Base-by-base conservation (phyloP, 2,888 invertebrate genomes). In the Heliconius ethilla region DNA sequence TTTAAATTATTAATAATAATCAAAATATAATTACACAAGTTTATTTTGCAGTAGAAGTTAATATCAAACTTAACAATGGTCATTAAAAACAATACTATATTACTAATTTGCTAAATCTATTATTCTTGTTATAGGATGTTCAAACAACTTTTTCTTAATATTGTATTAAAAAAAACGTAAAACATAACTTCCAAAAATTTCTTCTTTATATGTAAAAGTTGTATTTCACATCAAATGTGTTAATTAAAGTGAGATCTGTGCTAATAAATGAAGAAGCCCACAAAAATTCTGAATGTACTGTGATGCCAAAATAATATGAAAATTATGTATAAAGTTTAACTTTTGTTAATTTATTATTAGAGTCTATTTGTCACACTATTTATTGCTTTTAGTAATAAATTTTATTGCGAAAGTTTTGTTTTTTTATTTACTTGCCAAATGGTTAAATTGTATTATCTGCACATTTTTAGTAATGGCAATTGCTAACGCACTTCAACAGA, bases 321-420 rank as follows among this genome's bases (percentile, higher is more conserved):
- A 84, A 89, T 87, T 89, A 87, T 88, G 85, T 89, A 87, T 88
- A 90, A 91, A 88, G 89, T 91, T 90, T 87, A 87, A 84, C 81
- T 90, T 93, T 90, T 91, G 93, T 94, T 94, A 91, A 90, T 91
- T 92, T 91, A 91, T 91, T 89, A 83, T 90, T 92, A 93, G 89
- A 93, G 92, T 94, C 89, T 94, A 94, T 89, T n/a, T 89, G 90
- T 91, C 89, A 89, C 90, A 90, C 88, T 92, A 93, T 92, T 93
- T 92, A 93, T 93, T 92, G 93, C 93, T 93, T 94, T 90, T 92
- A 92, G 90, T 91, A 92, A 92, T 91, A 90, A 91, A 91, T 89
- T 84, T 86, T 87, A 89, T 89, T 87, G 86, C 85, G 81, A 85
- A 84, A 79, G 63, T 69, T 78, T 74, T 25, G 66, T 74, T 77